A percentile compares a stretch with the other conserved stretches of the same genome.
These are phyloP conservation scores for Nyctibius bracteatus DNA, from an alignment of 2,113 vertebrate genomes.

Conservation along the genomic window DNA sequence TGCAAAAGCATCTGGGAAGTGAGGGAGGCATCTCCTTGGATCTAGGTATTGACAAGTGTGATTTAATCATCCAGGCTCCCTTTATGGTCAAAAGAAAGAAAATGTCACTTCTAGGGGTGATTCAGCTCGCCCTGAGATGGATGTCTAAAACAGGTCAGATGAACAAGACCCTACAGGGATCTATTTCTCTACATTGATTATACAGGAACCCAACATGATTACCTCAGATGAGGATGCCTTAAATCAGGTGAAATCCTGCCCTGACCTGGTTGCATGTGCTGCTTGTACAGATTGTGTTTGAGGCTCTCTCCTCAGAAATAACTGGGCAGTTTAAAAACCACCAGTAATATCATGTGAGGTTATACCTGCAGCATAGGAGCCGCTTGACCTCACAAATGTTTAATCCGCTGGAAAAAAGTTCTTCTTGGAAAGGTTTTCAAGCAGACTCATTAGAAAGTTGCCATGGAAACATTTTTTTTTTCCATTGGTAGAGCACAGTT, in stretches of 20 bases:
- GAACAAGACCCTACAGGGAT: neutral
- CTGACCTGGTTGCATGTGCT: neutral
- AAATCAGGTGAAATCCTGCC: neutral
- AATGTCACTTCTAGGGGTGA: neutral
- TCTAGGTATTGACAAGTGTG: rapidly evolving
- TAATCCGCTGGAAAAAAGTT: neutral
- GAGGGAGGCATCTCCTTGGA: neutral
- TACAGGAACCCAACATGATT: neutral
- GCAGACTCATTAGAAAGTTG: neutral
- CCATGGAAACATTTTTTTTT: neutral
- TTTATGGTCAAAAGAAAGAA: neutral
- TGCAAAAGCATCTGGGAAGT: neutral
- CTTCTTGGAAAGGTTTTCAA: neutral
- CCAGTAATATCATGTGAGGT: neutral
- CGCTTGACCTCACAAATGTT: neutral
- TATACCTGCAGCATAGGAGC: neutral
- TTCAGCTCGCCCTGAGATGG: neutral
- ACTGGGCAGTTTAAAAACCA: neutral
- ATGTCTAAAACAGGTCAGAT: neutral
- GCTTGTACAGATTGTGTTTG: neutral
- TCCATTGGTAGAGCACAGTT: neutral
- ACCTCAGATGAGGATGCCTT: neutral
- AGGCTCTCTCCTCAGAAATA: neutral
- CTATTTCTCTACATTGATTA: neutral
- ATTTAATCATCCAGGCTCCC: neutral